Evolutionary conservation across 2,797 vertebrate species (phyloP).

Genomic region (Furcifer pardalis): DNA sequence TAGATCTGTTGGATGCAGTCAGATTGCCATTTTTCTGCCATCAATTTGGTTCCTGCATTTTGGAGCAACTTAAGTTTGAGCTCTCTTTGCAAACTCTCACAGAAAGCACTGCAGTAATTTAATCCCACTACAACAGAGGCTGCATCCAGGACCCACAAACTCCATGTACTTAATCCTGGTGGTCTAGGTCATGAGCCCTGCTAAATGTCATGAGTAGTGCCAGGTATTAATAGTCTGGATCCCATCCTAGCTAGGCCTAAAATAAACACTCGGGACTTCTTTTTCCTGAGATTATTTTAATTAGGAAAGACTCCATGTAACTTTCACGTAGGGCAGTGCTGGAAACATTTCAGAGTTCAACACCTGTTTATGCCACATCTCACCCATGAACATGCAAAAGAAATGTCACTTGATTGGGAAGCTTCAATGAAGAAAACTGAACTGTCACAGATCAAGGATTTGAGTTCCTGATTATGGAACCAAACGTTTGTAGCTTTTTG

Average conservation of each 20-base stretch:
- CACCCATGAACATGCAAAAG: not conserved
- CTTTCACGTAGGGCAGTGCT: not conserved
- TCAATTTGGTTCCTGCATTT: not conserved
- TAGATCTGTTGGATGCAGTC: too few relatives aligned
- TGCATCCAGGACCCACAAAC: not conserved
- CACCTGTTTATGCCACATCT: constrained; percentile 1
- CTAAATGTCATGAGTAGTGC: not conserved
- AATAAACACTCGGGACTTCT: not conserved
- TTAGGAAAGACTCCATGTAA: not conserved
- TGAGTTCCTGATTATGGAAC: too few relatives aligned
- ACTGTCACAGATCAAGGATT: too few relatives aligned
- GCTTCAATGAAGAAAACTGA: not conserved
- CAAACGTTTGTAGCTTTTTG: too few relatives aligned
- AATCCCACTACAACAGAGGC: not conserved
- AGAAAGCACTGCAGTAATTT: not conserved
- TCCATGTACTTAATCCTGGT: not conserved
- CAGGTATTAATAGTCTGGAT: not conserved
- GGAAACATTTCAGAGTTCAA: not conserved
- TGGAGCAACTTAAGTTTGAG: not conserved
- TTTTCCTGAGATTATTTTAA: not conserved
- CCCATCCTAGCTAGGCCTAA: not conserved
- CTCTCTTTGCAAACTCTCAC: not conserved
- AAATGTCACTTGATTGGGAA: not conserved
- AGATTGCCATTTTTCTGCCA: not conserved
- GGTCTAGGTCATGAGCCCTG: not conserved